Evolutionary conservation across 1,140 invertebrate species (phyloP).

Genomic region (Conopomorpha cramerella): DNA sequence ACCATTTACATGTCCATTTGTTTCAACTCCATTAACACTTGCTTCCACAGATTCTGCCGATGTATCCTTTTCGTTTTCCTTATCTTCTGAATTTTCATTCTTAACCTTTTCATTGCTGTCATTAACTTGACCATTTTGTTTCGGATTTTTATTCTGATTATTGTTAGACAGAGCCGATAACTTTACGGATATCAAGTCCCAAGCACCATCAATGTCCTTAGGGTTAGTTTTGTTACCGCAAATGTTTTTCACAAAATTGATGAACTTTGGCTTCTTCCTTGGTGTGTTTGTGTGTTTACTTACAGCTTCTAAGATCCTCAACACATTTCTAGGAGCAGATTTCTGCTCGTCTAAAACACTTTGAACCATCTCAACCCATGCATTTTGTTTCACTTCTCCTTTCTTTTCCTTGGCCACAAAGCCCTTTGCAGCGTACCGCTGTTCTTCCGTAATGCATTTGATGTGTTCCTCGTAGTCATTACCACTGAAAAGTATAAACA

Average conservation of each 20-base stretch:
- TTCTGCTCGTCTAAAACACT: slow-evolving; percentile 69
- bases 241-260: slow-evolving; percentile 74
- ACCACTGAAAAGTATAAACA: slow-evolving; percentile 63
- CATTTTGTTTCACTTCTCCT: slow-evolving; percentile 87
- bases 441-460: slow-evolving; percentile 90
- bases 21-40: slow-evolving; percentile 9
- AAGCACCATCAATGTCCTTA: slow-evolving; percentile 66
- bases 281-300: slow-evolving; percentile 85
- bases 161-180: slow-evolving; percentile 58
- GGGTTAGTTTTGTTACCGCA: slow-evolving; percentile 62
- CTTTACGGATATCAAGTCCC: slow-evolving; percentile 72
- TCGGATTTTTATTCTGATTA: slow-evolving; percentile 20
- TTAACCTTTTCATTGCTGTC: slow-evolving; percentile 8
- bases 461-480: slow-evolving; percentile 82
- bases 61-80: slow-evolving; percentile 12
- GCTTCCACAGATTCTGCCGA: slow-evolving; percentile 8
- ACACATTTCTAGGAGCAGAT: slow-evolving; percentile 61
- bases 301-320: slow-evolving; percentile 71
- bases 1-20: slow-evolving; percentile 5
- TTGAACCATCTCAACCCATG: slow-evolving; percentile 85
- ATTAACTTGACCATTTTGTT: slow-evolving; percentile 10
- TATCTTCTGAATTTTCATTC: slow-evolving; percentile 7
- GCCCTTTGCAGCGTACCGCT: slow-evolving; percentile 87
- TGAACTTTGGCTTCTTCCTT: slow-evolving; percentile 88
- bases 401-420: slow-evolving; percentile 83